Percentiles rank a stretch among this genome's conserved stretches.
Conservation (phyloP, 2,888 invertebrate species). For the Dendrolimus houi region DNA sequence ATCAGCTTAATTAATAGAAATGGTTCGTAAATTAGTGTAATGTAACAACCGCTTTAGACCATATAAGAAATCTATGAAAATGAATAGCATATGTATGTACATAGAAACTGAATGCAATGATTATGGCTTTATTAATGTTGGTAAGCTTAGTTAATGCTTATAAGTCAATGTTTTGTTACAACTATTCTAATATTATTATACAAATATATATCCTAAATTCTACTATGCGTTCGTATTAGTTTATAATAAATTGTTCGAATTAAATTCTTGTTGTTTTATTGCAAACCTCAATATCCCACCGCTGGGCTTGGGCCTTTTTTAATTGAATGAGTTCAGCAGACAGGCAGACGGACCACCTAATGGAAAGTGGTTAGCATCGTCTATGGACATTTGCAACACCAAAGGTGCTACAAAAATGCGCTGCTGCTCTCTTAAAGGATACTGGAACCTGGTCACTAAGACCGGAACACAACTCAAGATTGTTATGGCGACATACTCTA, state of each 20-base stretch:
- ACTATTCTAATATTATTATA: slow-evolving; percentile 65
- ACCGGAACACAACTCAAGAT: too few relatives aligned
- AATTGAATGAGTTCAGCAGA: too few relatives aligned
- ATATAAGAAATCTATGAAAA: slow-evolving; percentile 18
- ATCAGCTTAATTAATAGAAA: too few relatives aligned
- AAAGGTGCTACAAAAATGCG: too few relatives aligned
- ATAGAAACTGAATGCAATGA: slow-evolving; percentile 40
- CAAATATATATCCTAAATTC: slow-evolving; percentile 73
- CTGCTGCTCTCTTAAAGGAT: too few relatives aligned
- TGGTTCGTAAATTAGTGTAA: neutral
- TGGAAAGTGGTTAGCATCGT: too few relatives aligned
- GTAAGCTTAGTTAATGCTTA: slow-evolving; percentile 64
- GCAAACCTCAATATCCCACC: too few relatives aligned
- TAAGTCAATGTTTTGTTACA: slow-evolving; percentile 44
- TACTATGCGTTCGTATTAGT: slow-evolving; percentile 74
- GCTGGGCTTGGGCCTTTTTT: too few relatives aligned
- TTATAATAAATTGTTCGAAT: slow-evolving; percentile 72
- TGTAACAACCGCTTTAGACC: neutral
- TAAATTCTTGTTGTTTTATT: slow-evolving; percentile 26
- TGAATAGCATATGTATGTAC: slow-evolving; percentile 19
- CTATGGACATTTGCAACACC: too few relatives aligned
- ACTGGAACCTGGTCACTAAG: too few relatives aligned
- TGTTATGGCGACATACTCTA: too few relatives aligned
- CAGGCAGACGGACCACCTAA: too few relatives aligned
- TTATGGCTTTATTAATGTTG: slow-evolving; percentile 67